Percentiles rank a stretch among this genome's conserved stretches.
phyloP scores from a whole-genome alignment of 1,140 invertebrate genomes.

The Lysiphlebus fabarum region DNA sequence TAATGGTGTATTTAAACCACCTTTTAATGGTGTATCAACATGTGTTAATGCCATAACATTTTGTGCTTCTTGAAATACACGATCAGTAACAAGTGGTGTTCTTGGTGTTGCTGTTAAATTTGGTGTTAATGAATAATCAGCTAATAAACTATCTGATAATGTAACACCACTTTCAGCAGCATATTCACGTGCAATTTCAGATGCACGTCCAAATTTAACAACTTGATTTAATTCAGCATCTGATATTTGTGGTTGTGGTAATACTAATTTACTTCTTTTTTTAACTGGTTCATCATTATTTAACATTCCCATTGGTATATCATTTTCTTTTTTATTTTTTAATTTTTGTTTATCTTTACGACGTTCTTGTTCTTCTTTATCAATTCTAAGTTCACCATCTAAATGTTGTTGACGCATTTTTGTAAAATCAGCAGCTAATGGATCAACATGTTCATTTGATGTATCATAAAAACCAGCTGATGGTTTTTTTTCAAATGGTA shows the following conservation, averaged over 20 bases:
- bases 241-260: conserved; percentile 95
- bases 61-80: conserved; percentile 89
- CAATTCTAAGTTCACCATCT: conserved; percentile 85
- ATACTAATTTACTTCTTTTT: conserved; percentile 92
- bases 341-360: conserved; percentile 90
- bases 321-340: conserved; percentile 94
- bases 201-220: conserved; percentile 93
- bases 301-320: conserved; percentile 88
- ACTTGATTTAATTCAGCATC: conserved; percentile 89
- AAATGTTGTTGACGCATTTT: conserved; percentile 87
- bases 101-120: conserved; percentile 76
- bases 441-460: conserved; percentile 82
- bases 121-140: conserved; percentile 87
- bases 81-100: conserved; percentile 74
- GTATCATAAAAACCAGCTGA: conserved; percentile 93
- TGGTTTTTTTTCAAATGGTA: conserved; percentile 95
- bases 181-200: conserved; percentile 88
- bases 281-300: conserved; percentile 85
- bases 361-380: conserved; percentile 85
- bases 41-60: conserved; percentile 97
- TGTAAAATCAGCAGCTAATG: conserved; percentile 84
- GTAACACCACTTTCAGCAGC: conserved; percentile 79
- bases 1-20: conserved; percentile 91
- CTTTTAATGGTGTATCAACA: conserved; percentile 95
- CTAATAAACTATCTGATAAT: conserved; percentile 80